phyloP scores from a whole-genome alignment of 2,113 vertebrate species.

The Eonycteris spelaea region DNA sequence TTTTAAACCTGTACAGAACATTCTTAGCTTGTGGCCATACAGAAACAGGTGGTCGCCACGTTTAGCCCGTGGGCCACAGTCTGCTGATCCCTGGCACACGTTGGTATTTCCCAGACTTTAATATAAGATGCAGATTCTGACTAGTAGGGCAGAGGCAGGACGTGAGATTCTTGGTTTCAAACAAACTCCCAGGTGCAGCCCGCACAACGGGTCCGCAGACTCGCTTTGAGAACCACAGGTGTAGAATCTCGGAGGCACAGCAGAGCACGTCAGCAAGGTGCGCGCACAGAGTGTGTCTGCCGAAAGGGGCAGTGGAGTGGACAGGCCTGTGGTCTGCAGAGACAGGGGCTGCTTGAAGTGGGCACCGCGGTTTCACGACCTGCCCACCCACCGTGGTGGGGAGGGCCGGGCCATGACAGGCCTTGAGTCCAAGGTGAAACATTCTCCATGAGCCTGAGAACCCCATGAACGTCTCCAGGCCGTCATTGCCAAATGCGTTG shows the following conservation, averaged over 20 bases:
- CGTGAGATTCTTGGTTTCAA: neutral
- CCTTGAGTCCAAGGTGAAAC: no score
- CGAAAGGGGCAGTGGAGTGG: no score
- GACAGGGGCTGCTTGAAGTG: neutral
- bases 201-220: fast-evolving
- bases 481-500: fast-evolving
- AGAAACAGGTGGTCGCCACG: fast-evolving
- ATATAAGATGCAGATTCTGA: neutral
- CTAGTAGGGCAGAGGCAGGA: neutral
- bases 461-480: neutral
- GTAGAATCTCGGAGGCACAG: fast-evolving
- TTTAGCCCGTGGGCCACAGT: neutral
- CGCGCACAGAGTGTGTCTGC: fast-evolving
- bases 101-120: fast-evolving
- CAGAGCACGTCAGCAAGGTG: no score
- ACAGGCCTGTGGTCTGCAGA: no score
- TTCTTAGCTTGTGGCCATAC: neutral
- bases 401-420: neutral
- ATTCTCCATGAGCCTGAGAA: neutral
- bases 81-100: fast-evolving
- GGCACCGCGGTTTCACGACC: neutral
- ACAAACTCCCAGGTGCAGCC: neutral
- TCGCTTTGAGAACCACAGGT: fast-evolving
- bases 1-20: neutral
- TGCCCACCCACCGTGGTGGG: neutral